Base-by-base conservation (phyloP, 2,113 vertebrate genomes). In the Pristiophorus japonicus region DNA sequence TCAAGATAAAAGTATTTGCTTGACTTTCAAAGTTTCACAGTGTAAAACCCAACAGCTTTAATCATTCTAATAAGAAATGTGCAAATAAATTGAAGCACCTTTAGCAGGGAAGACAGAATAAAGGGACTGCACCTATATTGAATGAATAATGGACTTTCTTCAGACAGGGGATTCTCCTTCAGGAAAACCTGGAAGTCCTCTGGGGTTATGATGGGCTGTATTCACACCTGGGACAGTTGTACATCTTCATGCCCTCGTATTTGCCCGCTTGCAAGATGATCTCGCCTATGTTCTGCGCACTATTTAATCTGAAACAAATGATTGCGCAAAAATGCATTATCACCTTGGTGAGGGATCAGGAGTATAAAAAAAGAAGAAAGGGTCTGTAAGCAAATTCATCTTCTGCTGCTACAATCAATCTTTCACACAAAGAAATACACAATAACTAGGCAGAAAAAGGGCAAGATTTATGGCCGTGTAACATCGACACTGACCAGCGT, bases 371-470 rank as follows among this genome's bases (percentile, higher is more conserved):
- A 96, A 98, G 98, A 97, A 98, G 97, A 97, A 98, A 98, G 98
- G 97, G 98, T 98, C 98, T 98, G 97, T 97, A 98, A 98, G 99
- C 98, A 98, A 98, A 99, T 99, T 98, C 98, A 99, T 99, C 99
- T 99, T 98, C 98, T 96, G 97, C 98, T 98, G 98, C 98, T 98
- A 98, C 99, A 98, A 99, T 99, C 99, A 99, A 99, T 99, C 99
- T 99, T 98, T 98, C 98, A 98, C 98, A 98, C 98, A 98, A 99
- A 99, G 98, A 99, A 99, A 99, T 98, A 99, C 98, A 99, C 98
- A 99, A 98, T 99, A 99, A 99, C 98, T 98, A 99, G 98, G 98
- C 98, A 98, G 98, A 98, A 99, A 99, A 98, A 98, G 98, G 98
- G 97, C 97, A 98, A 99, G 99, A 99, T 99, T 99, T 99, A 99